Evolutionary conservation across 2,113 vertebrate species (phyloP).

Genomic region (Lepisosteus osseus): DNA sequence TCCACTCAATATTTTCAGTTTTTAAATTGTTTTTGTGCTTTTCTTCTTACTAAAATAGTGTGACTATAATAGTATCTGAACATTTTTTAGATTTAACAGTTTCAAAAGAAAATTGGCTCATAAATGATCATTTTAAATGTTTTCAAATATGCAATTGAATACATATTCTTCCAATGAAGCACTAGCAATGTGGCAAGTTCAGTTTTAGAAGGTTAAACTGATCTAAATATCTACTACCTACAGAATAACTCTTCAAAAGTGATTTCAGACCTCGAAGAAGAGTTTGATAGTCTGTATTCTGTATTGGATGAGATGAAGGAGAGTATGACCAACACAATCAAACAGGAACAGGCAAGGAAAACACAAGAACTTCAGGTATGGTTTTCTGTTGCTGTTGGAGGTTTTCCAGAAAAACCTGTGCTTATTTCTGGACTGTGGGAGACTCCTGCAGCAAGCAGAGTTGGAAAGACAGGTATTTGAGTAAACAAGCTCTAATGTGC

Average conservation of each 20-base stretch:
- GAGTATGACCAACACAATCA: constrained; percentile 74
- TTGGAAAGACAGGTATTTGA: no score
- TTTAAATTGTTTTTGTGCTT: no score
- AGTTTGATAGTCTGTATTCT: constrained; percentile 81
- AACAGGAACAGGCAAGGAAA: constrained; percentile 77
- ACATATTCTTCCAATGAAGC: not conserved
- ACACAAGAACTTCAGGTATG: constrained; percentile 81
- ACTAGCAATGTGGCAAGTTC: not conserved
- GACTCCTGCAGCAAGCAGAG: no score
- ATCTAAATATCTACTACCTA: constrained; percentile 2
- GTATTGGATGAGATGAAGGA: constrained; percentile 79
- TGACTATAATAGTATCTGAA: no score
- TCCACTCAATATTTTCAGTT: no score
- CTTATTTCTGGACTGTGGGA: no score
- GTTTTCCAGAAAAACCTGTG: no score
- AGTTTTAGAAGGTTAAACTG: not conserved
- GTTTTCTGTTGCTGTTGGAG: no score
- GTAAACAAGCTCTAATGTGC: no score
- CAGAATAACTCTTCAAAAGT: constrained; percentile 81
- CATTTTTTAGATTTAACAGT: no score
- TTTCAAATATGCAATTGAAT: not conserved
- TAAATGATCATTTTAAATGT: not conserved
- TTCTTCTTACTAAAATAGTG: no score
- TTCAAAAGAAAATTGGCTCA: no score
- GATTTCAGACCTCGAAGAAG: constrained; percentile 81